Percentiles rank a stretch among this genome's conserved stretches.
These are phyloP conservation scores for Julus scandinavius DNA, from an alignment of 2,888 invertebrate species.

Conservation along the genomic window DNA sequence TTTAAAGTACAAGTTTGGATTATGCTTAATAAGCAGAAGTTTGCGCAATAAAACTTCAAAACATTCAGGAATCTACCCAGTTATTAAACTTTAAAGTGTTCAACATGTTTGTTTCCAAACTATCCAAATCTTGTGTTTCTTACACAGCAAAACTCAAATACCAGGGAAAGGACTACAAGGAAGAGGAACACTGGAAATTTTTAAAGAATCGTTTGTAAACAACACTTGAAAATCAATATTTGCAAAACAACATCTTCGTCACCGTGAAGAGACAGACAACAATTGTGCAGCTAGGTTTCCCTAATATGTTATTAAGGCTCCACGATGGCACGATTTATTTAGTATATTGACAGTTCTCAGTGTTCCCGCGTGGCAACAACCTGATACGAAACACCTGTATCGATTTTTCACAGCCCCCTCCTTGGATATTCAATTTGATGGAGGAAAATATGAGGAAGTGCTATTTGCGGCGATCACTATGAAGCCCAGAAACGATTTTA, in stretches of 20 bases:
- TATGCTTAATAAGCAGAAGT: too few relatives aligned
- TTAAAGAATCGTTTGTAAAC: background rate
- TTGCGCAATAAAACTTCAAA: too few relatives aligned
- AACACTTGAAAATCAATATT: conserved; percentile 7
- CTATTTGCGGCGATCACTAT: background rate
- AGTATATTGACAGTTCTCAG: background rate
- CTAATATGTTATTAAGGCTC: background rate
- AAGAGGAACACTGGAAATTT: too few relatives aligned
- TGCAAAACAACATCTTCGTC: background rate
- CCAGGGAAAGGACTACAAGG: too few relatives aligned
- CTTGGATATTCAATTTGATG: conserved; percentile 13
- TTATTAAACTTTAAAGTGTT: too few relatives aligned
- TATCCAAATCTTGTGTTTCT: too few relatives aligned
- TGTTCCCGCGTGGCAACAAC: background rate
- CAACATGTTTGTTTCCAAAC: too few relatives aligned
- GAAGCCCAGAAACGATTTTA: background rate
- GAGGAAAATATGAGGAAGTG: background rate
- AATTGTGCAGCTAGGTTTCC: background rate
- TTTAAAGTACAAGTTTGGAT: too few relatives aligned
- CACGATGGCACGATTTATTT: background rate
- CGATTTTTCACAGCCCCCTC: background rate
- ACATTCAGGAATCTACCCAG: too few relatives aligned
- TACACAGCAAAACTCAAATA: too few relatives aligned
- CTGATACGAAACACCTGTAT: conserved; percentile 34
- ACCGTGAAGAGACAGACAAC: background rate